phyloP scores from a whole-genome alignment of 1,140 invertebrate genomes.

The Drosophila nannoptera region DNA sequence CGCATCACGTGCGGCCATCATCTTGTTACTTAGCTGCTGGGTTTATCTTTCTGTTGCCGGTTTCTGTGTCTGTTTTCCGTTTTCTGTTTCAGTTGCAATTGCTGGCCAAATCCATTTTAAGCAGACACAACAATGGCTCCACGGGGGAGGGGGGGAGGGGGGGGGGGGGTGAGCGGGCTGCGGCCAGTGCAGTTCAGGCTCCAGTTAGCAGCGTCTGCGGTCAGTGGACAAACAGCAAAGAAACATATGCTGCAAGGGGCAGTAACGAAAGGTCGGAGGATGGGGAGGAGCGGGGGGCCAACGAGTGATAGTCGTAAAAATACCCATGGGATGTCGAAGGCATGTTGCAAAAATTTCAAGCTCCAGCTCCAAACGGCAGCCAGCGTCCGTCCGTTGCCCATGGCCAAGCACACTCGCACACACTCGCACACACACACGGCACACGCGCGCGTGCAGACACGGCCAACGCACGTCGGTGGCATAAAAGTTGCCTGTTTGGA shows the following conservation, averaged over 20 bases:
- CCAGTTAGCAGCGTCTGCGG: constrained; percentile 27
- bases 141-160: not conserved
- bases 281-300: not conserved
- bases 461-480: constrained; percentile 56
- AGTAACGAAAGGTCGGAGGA: not conserved
- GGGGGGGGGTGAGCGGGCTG: not conserved
- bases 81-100: constrained; percentile 24
- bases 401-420: constrained; percentile 14
- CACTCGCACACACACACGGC: constrained; percentile 16
- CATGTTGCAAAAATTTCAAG: constrained; percentile 75
- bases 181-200: constrained; percentile 4
- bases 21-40: constrained; percentile 44
- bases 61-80: constrained; percentile 12
- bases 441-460: constrained; percentile 21
- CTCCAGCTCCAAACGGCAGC: constrained; percentile 66
- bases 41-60: constrained; percentile 31
- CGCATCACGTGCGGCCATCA: constrained; percentile 46
- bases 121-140: constrained; percentile 28
- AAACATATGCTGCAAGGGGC: constrained; percentile 11
- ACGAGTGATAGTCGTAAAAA: constrained; percentile 67
- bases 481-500: constrained; percentile 75
- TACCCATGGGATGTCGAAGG: constrained; percentile 75
- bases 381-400: constrained; percentile 39
- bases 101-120: constrained; percentile 51
- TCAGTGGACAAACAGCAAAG: constrained; percentile 42